Evolutionary conservation across 2,113 vertebrate genomes (phyloP), one percentile per base, ranked within the genome.

Genomic region (Canis aureus): DNA sequence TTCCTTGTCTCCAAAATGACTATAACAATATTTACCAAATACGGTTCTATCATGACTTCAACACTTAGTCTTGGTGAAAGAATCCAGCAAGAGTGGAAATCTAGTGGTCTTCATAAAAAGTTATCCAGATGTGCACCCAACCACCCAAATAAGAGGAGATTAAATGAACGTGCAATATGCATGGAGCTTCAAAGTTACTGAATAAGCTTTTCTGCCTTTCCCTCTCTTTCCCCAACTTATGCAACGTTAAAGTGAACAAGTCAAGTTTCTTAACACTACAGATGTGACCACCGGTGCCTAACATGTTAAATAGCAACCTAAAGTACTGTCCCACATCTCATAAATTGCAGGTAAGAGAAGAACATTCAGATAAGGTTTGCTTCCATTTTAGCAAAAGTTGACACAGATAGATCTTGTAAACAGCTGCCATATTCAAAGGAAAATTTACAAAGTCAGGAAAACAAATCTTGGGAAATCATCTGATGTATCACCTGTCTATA

Each of bases 341-440:
- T n/a, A 79, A 51, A 69, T 27, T 32, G 11, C 2, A 11, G 81
- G 60, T 86, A 20, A 35, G 8, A 95, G 11, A 79, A 20, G 2
- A 79, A 15, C 10, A 81, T 43, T 92, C 76, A 38, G 1, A 43
- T 69, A 89, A 76, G 10, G 27, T 57, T 53, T 74, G 25, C n/a
- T 80, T 94, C 83, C 51, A 13, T 91, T 84, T 95, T 60, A 82
- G 60, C 35, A 29, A 82, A 96, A 89, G 51, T 35, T 85, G 25
- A 74, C 11, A 49, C 11, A 79, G 19, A 17, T 10, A 85, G 81
- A 71, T 15, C 43, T 91, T 91, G 16, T 79, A 85, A 93, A 80
- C 6, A 93, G 67, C 22, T 69, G 1, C 27, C 29, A n/a, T 82
- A 87, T 51, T 78, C 38, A 83, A 76, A 96, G 9, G 43, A 76